Base-by-base conservation (phyloP, 1,140 invertebrate genomes). In the Berghia stephanieae region DNA sequence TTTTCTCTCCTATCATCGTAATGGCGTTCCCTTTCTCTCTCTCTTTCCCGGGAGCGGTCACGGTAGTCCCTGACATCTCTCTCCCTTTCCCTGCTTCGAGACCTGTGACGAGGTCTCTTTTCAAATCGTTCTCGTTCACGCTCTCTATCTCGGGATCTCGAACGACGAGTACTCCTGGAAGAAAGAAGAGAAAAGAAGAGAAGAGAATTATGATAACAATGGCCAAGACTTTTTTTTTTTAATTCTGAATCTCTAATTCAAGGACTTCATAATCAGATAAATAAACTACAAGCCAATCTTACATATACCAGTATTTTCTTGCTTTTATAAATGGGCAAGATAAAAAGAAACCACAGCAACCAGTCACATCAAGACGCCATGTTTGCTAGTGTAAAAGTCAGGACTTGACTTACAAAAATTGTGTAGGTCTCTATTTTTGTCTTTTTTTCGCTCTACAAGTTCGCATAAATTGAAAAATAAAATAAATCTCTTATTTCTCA, bases 141-240 rank as follows among this genome's bases (percentile, higher is more conserved):
- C 16, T 93, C 96, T 75, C 95, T 90, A 66, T 96, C 94, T 68
- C 96, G 92, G 3, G 93, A 94, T 21, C 88, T 73, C 63, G 87
- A 88, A 40, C 88, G 70, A 80, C 93, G 90, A 0, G 83, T 81
- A 78, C 93, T 90, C 34, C 84, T 82, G 75, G 79, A 83, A 21
- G 68, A 78, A 36, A 49, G 18, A 55, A 55, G 60, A 73, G 40
- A 67, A 21, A 55, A 83, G 40, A 67, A 49, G n/a, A n/a, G n/a
- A n/a, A n/a, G n/a, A n/a, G n/a, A n/a, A n/a, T n/a, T n/a, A n/a
- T n/a, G n/a, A n/a, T n/a, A n/a, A n/a, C n/a, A n/a, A n/a, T n/a
- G n/a, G n/a, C n/a, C n/a, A n/a, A n/a, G n/a, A n/a, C n/a, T n/a
- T n/a, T n/a, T n/a, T n/a, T n/a, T n/a, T n/a, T n/a, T n/a, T n/a